Percentiles rank a stretch among this genome's conserved stretches.
Evolutionary conservation across 64 coral and sea anemone genomes (phyloP).

Genomic region (Pachyseris speciosa): DNA sequence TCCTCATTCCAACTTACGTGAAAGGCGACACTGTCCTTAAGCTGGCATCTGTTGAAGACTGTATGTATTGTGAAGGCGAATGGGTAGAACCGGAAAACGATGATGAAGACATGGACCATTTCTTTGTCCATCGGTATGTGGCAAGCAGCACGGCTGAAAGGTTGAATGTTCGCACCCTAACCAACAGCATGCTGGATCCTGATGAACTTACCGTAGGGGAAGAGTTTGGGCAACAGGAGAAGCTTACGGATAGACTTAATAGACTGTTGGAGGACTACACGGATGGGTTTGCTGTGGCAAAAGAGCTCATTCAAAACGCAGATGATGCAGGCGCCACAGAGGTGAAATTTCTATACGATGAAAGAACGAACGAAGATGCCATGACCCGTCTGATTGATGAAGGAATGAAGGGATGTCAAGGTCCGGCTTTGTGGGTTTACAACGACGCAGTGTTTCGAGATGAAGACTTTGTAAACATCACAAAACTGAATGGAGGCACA

Average conservation of each 20-base stretch:
- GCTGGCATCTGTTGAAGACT: conserved; percentile 61
- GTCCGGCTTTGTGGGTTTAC: conserved; percentile 84
- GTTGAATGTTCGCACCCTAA: conserved; percentile 74
- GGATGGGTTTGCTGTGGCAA: conserved; percentile 77
- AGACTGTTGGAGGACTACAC: conserved; percentile 82
- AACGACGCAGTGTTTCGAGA: conserved; percentile 78
- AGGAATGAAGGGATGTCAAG: conserved; percentile 81
- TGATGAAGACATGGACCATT: conserved; percentile 12
- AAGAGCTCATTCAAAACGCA: conserved; percentile 92
- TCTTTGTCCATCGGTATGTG: conserved; percentile 79
- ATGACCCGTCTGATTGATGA: conserved; percentile 63
- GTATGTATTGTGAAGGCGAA: conserved; percentile 84
- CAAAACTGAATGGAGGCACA: conserved; percentile 74
- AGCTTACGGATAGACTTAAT: conserved; percentile 66
- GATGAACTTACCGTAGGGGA: conserved; percentile 75
- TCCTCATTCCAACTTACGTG: conserved; percentile 76
- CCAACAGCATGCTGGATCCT: conserved; percentile 68
- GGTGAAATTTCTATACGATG: conserved; percentile 75
- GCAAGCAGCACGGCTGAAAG: conserved; percentile 57
- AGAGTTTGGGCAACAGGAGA: conserved; percentile 86
- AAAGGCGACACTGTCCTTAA: conserved; percentile 44
- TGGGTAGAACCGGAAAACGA: conserved; percentile 60
- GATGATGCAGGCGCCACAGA: conserved; percentile 85
- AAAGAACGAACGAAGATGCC: conserved; percentile 72
- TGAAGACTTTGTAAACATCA: conserved; percentile 82